Percentiles rank a stretch among this genome's conserved stretches.
These are phyloP conservation scores for Peromyscus attwateri DNA, from an alignment of 2,797 vertebrate genomes.

Conservation along the genomic window DNA sequence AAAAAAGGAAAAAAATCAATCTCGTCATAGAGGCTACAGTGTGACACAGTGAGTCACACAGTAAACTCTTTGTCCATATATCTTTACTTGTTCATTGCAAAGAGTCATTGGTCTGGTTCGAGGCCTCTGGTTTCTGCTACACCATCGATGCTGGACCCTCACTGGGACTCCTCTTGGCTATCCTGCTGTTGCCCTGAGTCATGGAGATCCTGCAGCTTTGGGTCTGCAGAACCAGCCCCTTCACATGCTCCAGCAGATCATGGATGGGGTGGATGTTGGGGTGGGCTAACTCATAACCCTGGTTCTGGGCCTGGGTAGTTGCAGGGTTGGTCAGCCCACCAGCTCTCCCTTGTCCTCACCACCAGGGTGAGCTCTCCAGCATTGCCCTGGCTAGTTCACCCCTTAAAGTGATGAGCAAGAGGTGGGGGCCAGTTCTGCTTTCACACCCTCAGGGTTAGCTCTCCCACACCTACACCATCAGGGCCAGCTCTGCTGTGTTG, in stretches of 20 bases:
- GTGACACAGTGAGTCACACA: background rate
- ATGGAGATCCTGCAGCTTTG: background rate
- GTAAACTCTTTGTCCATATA: background rate
- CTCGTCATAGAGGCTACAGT: background rate
- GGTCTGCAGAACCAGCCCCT: background rate
- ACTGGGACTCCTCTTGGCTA: background rate
- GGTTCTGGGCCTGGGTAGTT: background rate
- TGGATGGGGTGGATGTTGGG: background rate
- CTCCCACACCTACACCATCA: background rate
- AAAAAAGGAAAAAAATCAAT: background rate
- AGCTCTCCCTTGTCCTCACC: background rate
- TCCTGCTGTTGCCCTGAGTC: background rate
- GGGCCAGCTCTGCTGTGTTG: background rate
- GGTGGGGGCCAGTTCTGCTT: background rate
- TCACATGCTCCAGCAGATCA: background rate
- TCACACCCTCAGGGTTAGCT: background rate
- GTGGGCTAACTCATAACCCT: background rate
- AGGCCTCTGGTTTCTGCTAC: background rate
- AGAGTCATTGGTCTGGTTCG: background rate
- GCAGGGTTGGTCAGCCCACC: background rate
- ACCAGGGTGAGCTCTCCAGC: background rate
- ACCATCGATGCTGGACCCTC: background rate
- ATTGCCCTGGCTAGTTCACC: background rate
- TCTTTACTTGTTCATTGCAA: background rate
- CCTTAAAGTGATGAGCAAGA: background rate